Evolutionary conservation across 2,797 vertebrate genomes (phyloP), one percentile per base, ranked within the genome.

Genomic region (Pipistrellus pygmaeus): DNA sequence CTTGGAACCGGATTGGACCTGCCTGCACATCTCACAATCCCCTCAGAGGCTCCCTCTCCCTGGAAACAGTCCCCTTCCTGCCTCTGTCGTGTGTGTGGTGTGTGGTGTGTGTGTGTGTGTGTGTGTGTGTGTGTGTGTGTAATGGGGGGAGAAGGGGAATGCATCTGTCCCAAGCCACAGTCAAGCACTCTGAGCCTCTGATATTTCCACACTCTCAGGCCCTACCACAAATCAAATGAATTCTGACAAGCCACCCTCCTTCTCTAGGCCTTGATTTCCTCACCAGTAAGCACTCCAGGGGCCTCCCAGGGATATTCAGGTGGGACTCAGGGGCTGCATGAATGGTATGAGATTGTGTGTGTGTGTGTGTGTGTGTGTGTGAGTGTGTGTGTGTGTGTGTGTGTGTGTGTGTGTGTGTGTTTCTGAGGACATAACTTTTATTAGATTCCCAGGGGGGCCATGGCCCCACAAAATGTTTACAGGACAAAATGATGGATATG

Each of bases 1-100:
- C 57, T 44, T 4, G 2, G 73, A 95, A 88, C 73, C 5, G 30
- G 96, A 97, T 96, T 96, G 95, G 97, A 82, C 35, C n/a, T 82
- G 82, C 41, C 51, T 35, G 10, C 25, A 46, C 8, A 35, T 48
- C 10, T 3, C 17, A 35, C 8, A 32, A n/a, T 60, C 76, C 44
- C 30, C 72, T 51, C 48, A 25, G 66, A 75, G 64, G 78, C 21
- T 72, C 46, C 18, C 25, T 96, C 86, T 95, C 77, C 88, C 68
- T 85, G 92, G 86, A 94, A 93, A 93, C 80, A 12, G 66, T 62
- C 48, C 35, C 68, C 41, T 87, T 85, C 91, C 41, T 44, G n/a
- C 15, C 68, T 35, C 53, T 76, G 76, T 23, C 9, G 14, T 51
- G 48, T 48, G 30, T 5, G 35, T 4, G 35, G 35, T 35, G 44